Base-by-base conservation (phyloP, 2,888 invertebrate genomes). In the Conus canariensis region DNA sequence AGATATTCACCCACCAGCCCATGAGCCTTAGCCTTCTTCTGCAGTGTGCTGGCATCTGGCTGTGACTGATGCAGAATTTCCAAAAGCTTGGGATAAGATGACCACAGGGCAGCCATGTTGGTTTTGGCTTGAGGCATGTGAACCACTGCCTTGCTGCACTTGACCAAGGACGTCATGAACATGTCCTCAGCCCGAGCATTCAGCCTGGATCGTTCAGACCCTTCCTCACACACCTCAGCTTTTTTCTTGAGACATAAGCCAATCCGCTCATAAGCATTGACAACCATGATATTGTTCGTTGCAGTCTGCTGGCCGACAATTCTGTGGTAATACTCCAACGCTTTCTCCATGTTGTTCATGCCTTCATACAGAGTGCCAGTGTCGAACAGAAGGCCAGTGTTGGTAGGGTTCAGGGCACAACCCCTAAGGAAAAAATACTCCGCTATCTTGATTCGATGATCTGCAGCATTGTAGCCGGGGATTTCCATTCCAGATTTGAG, bases 231-330 rank as follows among this genome's bases (percentile, higher is more conserved):
- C 25, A 8, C 14, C 58, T 88, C 45, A 12, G 56, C 30, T 74
- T 10, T 59, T 12, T 58, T 16, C 67, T 25, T n/a, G 22, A 60
- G 45, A 30, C 88, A 88, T 14, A 80, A 7, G 22, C 88, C 88
- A 30, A 56, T 88, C 10, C 45, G 80, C 12, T 88, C 64, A 30
- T 88, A 88, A 7, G 88, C 88, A 59, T 88, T 88, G 59, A 82
- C 88, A 82, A 88, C 30, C 58, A 12, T n/a, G 59, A 56, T 60
- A n/a, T 2, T 5, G n/a, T 7, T 59, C 1, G 5, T 30, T 10
- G 60, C 6, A 9, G 77, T 25, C 45, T 82, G 25, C 1, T 30
- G 8, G 45, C 5, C 30, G n/a, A 88, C n/a, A 16, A 88, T 25
- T 16, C 19, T 56, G n/a, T 88, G n/a, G 82, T 58, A 88, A 30